phyloP scores from a whole-genome alignment of 2,888 invertebrate species.

The Pachymerium ferrugineum region DNA sequence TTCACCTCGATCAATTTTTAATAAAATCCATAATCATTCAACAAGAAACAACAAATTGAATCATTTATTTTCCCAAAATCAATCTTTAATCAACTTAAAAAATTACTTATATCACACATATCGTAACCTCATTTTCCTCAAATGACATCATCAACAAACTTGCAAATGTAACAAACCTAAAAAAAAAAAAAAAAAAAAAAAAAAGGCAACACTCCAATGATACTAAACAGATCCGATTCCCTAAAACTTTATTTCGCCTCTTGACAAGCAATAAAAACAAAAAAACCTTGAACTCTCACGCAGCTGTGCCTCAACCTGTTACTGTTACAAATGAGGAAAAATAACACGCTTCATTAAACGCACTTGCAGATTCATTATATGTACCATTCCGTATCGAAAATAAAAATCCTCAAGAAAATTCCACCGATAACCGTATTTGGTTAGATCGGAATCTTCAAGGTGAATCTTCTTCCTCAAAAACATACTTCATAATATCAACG shows the following conservation, averaged over 20 bases:
- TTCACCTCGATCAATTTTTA: too few relatives aligned
- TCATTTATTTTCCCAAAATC: too few relatives aligned
- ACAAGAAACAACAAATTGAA: too few relatives aligned
- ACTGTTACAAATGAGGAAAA: neutral
- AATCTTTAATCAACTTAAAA: too few relatives aligned
- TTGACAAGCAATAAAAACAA: neutral
- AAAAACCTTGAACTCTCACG: neutral
- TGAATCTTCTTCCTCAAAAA: neutral
- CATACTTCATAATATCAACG: neutral
- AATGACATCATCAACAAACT: too few relatives aligned
- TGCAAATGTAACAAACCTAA: too few relatives aligned
- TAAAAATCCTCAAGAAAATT: neutral
- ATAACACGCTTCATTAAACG: neutral
- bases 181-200: too few relatives aligned
- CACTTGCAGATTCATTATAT: neutral
- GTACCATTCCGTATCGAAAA: neutral
- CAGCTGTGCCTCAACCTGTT: slow-evolving; percentile 4
- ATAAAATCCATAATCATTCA: too few relatives aligned
- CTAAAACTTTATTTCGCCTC: neutral
- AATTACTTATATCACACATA: too few relatives aligned
- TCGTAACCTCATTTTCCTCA: too few relatives aligned
- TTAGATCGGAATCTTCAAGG: neutral
- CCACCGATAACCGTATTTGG: neutral
- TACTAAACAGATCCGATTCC: too few relatives aligned
- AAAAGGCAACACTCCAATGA: neutral